Conservation (phyloP, 2,888 invertebrate genomes). For the Ligdia adustata region DNA sequence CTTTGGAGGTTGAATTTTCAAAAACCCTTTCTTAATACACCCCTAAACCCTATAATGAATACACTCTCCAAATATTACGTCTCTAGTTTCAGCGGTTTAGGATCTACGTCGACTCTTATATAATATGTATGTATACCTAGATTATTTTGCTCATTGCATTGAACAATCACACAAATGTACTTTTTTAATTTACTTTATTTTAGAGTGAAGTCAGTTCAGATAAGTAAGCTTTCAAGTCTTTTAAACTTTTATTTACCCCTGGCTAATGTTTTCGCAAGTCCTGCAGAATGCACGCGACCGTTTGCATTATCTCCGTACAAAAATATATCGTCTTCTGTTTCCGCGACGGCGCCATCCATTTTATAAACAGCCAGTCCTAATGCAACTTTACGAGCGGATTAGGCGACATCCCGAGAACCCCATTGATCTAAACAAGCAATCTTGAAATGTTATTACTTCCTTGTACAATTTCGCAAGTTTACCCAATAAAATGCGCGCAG, state of each 20-base stretch:
- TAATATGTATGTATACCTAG: too few relatives aligned
- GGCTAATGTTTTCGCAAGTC: background rate
- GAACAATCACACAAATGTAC: too few relatives aligned
- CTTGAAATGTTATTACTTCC: constrained; percentile 41
- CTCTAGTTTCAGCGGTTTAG: too few relatives aligned
- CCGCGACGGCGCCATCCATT: constrained; percentile 31
- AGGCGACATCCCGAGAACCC: constrained; percentile 38
- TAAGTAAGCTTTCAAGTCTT: too few relatives aligned
- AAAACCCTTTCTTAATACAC: too few relatives aligned
- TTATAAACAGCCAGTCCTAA: constrained; percentile 39
- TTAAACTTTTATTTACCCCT: background rate
- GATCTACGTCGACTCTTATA: too few relatives aligned
- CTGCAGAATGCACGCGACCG: constrained; percentile 21
- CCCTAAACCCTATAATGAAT: too few relatives aligned
- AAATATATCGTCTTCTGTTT: constrained; percentile 32
- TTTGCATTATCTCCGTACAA: constrained; percentile 32
- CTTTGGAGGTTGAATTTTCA: too few relatives aligned
- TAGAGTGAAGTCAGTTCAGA: too few relatives aligned
- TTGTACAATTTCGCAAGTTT: constrained; percentile 51
- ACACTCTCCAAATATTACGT: too few relatives aligned
- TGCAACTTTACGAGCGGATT: constrained; percentile 41
- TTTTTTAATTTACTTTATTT: too few relatives aligned
- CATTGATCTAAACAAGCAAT: constrained; percentile 42
- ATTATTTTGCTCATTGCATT: too few relatives aligned
- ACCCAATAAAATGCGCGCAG: constrained; percentile 50